Evolutionary conservation across 2,888 invertebrate genomes (phyloP), one percentile per base, ranked within the genome.

Genomic region (Drosophila barbarae): DNA sequence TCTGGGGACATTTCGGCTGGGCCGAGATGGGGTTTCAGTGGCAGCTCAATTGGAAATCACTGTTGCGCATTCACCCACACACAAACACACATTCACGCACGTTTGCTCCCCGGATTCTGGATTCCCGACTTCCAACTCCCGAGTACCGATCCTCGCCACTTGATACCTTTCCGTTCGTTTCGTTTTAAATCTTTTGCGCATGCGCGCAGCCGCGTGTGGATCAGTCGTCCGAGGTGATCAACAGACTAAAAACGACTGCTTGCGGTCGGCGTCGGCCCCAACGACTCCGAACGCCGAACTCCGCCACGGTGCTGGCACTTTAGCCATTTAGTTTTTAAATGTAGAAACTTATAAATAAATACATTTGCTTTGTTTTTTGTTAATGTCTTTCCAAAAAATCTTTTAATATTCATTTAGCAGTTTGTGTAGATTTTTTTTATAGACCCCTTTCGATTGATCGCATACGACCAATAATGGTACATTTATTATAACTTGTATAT

Each of bases 31-130:
- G 28, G 60, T 5, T 18, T 13, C 30, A 58, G 56, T 67, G 53
- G 74, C 66, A 58, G 59, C 65, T 59, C 71, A 73, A 30, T 76
- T 83, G 75, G 53, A 72, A 72, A 74, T 85, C 81, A 81, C 84
- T 76, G 73, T 81, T 66, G 81, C 69, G 69, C 72, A 69, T 73
- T 80, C 55, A 47, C 69, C 13, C 46, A 21, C 46, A 44, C 41
- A 10, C 39, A 54, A 9, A 30, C 18, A 36, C 41, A 50, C 42
- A 50, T 38, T 55, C 41, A 35, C 58, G 59, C 41, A 36, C 46
- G 39, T 13, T 13, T 41, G 39, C 47, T 46, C 28, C 38, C 34
- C 23, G 21, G 21, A 21, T 21, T 21, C 21, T 3, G 23, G 57
- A 28, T 35, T 59, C 34, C 60, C 47, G 57, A 38, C 36, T 38